phyloP scores from a whole-genome alignment of 1,140 invertebrate species.

The Hycleus phaleratus region DNA sequence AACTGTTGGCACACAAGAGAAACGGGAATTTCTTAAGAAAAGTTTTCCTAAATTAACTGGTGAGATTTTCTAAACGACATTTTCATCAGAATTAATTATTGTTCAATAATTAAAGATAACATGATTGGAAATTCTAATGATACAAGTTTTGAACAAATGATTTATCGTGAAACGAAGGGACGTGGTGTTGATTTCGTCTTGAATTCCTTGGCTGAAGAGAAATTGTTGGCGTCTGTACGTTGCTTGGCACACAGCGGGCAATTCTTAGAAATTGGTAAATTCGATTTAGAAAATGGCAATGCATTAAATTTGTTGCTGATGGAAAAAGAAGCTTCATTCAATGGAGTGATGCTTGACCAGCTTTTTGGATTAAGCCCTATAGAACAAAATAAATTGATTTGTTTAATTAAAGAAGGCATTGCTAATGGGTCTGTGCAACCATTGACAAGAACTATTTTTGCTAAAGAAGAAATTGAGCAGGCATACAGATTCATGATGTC shows the following conservation, averaged over 20 bases:
- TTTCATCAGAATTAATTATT: too few species aligned
- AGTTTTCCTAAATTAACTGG: constrained; percentile 53
- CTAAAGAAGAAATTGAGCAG: constrained; percentile 52
- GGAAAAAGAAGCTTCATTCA: constrained; percentile 75
- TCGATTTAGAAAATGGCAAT: constrained; percentile 57
- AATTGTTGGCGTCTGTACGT: constrained; percentile 64
- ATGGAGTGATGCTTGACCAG: constrained; percentile 76
- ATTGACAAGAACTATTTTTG: constrained; percentile 63
- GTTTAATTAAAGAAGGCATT: constrained; percentile 69
- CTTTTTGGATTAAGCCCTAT: constrained; percentile 45
- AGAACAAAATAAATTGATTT: constrained; percentile 37
- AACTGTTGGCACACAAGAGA: constrained; percentile 66
- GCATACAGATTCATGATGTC: constrained; percentile 70
- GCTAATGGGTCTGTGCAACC: constrained; percentile 76
- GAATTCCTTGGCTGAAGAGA: constrained; percentile 61
- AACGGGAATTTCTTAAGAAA: constrained; percentile 66
- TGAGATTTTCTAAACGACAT: constrained; percentile 13
- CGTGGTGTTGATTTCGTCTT: constrained; percentile 60
- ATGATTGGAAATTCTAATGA: too few species aligned
- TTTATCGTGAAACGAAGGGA: constrained; percentile 51
- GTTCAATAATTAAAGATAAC: constrained; percentile 47
- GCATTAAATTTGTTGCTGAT: constrained; percentile 67
- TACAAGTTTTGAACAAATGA: constrained; percentile 44
- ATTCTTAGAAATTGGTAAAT: constrained; percentile 40
- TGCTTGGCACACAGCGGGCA: constrained; percentile 61